phyloP scores from a whole-genome alignment of 2,888 invertebrate genomes.

The Rhagonycha lutea region DNA sequence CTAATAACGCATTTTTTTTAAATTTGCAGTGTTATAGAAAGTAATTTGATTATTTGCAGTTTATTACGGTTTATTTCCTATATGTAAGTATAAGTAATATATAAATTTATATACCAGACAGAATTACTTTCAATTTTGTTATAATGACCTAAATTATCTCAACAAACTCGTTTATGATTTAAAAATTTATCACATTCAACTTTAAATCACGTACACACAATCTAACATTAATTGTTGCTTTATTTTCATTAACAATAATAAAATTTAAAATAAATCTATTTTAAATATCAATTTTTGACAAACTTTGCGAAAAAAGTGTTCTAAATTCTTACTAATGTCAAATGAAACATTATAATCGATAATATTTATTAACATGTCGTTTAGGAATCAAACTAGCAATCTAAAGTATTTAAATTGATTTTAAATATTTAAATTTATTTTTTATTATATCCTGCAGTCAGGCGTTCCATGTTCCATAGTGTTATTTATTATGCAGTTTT shows the following conservation, averaged over 20 bases:
- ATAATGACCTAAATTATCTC: constrained; percentile 18
- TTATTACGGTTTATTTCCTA: background rate
- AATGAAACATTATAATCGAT: background rate
- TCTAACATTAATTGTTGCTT: background rate
- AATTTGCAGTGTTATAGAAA: background rate
- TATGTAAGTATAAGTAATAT: background rate
- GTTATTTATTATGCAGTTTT: background rate
- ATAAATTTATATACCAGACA: constrained; percentile 5
- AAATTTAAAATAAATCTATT: background rate
- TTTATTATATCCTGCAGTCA: background rate
- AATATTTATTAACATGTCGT: background rate
- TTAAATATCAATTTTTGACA: background rate
- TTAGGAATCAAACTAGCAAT: background rate
- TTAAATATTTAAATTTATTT: background rate
- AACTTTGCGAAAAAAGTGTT: background rate
- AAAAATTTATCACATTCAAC: constrained; percentile 5
- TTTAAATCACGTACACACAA: background rate
- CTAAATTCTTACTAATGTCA: background rate
- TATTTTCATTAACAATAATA: background rate
- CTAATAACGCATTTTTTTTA: no score
- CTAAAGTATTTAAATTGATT: background rate
- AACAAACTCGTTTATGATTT: constrained; percentile 13
- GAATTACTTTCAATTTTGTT: constrained; percentile 22
- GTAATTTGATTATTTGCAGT: background rate
- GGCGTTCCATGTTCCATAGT: background rate